These are phyloP conservation scores for Oligia fasciuncula DNA, from an alignment of 2,888 invertebrate genomes.

Conservation along the genomic window DNA sequence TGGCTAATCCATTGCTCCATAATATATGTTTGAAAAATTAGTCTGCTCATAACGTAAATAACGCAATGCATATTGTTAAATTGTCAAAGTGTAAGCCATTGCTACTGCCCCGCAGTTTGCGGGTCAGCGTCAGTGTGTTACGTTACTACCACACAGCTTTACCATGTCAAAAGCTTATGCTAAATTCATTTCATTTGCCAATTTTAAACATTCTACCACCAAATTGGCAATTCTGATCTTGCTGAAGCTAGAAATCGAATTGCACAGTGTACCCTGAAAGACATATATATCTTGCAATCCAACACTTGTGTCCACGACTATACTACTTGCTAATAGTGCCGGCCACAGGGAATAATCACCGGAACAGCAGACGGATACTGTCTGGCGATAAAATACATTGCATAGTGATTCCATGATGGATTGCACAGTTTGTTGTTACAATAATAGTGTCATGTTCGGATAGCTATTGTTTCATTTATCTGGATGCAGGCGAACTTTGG, in stretches of 20 bases:
- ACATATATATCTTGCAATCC: neutral
- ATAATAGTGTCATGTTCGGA: conserved; percentile 5
- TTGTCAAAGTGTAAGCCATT: too few relatives aligned
- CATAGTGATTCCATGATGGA: conserved; percentile 42
- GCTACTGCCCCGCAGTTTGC: too few relatives aligned
- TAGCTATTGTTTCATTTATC: conserved; percentile 31
- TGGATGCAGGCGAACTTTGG: conserved; percentile 23
- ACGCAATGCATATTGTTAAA: too few relatives aligned
- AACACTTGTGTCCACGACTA: conserved; percentile 25
- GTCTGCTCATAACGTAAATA: too few relatives aligned
- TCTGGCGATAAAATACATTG: conserved; percentile 55
- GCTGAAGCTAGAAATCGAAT: neutral
- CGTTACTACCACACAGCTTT: too few relatives aligned
- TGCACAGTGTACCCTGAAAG: neutral
- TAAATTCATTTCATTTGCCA: neutral
- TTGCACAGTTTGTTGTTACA: conserved; percentile 37
- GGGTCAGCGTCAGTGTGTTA: too few relatives aligned
- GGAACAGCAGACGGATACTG: conserved; percentile 58
- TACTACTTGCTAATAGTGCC: conserved; percentile 43
- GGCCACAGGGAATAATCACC: conserved; percentile 54
- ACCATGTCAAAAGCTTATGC: conserved; percentile 6
- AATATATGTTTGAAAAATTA: too few relatives aligned
- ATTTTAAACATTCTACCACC: neutral
- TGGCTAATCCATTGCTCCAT: too few relatives aligned
- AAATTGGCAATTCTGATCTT: neutral